Percentiles rank a stretch among this genome's conserved stretches.
Evolutionary conservation across 2,113 vertebrate species (phyloP).

Genomic region (Vidua macroura): DNA sequence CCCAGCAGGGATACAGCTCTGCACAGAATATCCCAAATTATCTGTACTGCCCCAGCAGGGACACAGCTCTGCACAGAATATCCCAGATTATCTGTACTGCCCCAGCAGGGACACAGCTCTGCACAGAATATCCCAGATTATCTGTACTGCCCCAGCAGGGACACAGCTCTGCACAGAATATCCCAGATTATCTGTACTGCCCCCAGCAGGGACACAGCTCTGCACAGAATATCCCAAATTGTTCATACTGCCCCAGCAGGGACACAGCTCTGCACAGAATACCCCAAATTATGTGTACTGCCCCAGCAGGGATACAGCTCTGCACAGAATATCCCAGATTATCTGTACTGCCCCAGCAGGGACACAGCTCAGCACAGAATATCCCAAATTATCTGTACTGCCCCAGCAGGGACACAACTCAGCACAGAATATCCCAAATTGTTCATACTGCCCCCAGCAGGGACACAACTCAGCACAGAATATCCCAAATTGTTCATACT

Average conservation of each 20-base stretch:
- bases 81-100: too few species aligned
- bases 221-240: too few species aligned
- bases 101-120: not conserved
- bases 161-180: not conserved
- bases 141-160: not conserved
- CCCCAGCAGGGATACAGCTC: not conserved
- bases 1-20: too few species aligned
- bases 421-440: not conserved
- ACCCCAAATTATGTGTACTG: too few species aligned
- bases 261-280: not conserved
- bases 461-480: not conserved
- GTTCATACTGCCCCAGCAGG: rapidly evolving
- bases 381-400: not conserved
- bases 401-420: too few species aligned
- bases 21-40: not conserved
- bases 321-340: rapidly evolving
- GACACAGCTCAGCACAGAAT: not conserved
- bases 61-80: not conserved
- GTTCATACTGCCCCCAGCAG: not conserved
- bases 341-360: not conserved
- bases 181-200: too few species aligned
- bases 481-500: too few species aligned
- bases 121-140: not conserved
- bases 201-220: too few species aligned
- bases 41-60: not conserved